Evolutionary conservation across 2,797 vertebrate species (phyloP).

Genomic region (Pseudochirops corinnae): DNA sequence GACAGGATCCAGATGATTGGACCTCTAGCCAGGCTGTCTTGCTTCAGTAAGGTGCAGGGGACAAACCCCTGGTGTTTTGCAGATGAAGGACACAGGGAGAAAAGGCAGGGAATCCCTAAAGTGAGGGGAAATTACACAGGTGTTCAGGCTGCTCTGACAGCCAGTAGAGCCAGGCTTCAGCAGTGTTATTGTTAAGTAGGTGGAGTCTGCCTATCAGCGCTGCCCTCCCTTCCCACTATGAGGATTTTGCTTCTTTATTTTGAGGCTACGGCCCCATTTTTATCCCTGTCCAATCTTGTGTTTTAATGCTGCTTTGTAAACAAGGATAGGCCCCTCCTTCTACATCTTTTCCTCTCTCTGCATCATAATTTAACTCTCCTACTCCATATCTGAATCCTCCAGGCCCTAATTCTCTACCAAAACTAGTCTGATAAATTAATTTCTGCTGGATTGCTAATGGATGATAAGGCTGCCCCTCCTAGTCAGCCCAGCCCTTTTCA

Average conservation of each 20-base stretch:
- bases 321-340: background rate
- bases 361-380: background rate
- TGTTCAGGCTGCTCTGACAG: background rate
- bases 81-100: background rate
- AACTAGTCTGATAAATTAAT: constrained; percentile 1
- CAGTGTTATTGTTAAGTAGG: background rate
- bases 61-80: background rate
- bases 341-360: background rate
- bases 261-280: background rate
- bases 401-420: background rate
- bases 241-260: no score
- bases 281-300: no score
- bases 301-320: background rate
- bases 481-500: background rate
- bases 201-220: background rate
- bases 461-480: background rate
- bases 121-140: background rate
- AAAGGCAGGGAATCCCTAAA: background rate
- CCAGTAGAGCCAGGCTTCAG: background rate
- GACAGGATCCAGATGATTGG: background rate
- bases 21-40: background rate
- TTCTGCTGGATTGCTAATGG: background rate
- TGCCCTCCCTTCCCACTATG: background rate
- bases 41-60: background rate
- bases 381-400: background rate